A percentile compares a stretch with the other conserved stretches of the same genome.
Conservation (phyloP, 30 jellyfish, hydroid and myxozoan species). For the Clytia hemisphaerica region DNA sequence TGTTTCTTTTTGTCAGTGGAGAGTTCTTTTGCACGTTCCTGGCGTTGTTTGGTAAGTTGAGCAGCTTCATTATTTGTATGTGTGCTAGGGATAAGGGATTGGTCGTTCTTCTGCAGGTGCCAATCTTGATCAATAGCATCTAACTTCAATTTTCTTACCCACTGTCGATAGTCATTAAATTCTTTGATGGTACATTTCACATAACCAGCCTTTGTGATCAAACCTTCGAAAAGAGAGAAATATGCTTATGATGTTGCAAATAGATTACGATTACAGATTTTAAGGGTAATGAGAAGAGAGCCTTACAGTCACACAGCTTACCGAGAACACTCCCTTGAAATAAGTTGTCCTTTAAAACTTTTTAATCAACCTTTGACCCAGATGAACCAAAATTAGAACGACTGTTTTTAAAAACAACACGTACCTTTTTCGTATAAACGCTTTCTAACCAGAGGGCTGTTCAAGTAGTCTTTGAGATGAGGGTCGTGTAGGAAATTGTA, state of each 20-base stretch:
- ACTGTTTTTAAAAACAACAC: background rate
- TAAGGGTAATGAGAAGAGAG: too few relatives aligned
- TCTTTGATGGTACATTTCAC: conserved; percentile 81
- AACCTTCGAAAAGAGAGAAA: conserved; percentile 41
- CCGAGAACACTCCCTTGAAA: too few relatives aligned
- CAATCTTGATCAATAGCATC: conserved; percentile 22
- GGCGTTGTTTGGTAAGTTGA: conserved; percentile 43
- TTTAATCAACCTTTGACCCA: too few relatives aligned
- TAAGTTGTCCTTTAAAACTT: too few relatives aligned
- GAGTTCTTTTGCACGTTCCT: conserved; percentile 23
- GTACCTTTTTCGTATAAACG: conserved; percentile 54
- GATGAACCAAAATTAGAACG: background rate
- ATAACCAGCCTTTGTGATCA: conserved; percentile 66
- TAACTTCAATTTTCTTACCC: conserved; percentile 77
- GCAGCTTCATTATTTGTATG: conserved; percentile 29
- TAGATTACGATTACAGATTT: too few relatives aligned
- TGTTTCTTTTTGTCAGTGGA: conserved; percentile 32
- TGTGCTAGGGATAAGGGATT: background rate
- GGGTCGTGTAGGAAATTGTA: conserved; percentile 81
- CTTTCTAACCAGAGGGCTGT: conserved; percentile 38
- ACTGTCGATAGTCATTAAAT: conserved; percentile 66
- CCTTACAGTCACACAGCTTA: too few relatives aligned
- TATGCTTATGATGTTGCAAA: too few relatives aligned
- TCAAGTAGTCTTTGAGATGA: conserved; percentile 52
- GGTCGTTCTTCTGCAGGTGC: conserved; percentile 19